A percentile compares a stretch with the other conserved stretches of the same genome.
These are phyloP conservation scores for Clistopyga incitator DNA, from an alignment of 2,888 invertebrate genomes.

Conservation along the genomic window DNA sequence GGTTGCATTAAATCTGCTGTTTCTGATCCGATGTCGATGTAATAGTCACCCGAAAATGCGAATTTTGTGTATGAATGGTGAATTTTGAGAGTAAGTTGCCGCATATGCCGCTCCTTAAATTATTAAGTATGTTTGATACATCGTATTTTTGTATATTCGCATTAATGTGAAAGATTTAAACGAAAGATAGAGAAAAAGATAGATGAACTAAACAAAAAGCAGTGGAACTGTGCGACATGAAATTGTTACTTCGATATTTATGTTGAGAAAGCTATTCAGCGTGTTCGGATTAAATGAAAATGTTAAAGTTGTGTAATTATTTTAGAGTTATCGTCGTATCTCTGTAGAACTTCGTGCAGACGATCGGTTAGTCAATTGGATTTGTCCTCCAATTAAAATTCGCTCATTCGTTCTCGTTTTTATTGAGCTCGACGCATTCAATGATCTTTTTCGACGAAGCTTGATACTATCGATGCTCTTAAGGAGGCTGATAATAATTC, in stretches of 20 bases:
- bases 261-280: constrained; percentile 28
- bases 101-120: constrained; percentile 49
- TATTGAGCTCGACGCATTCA: constrained; percentile 6
- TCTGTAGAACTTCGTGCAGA: not conserved
- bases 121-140: constrained; percentile 56
- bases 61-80: constrained; percentile 37
- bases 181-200: constrained; percentile 1
- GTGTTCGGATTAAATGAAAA: constrained; percentile 1
- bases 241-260: constrained; percentile 38
- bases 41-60: constrained; percentile 32
- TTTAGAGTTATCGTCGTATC: constrained; percentile 34
- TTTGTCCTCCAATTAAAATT: constrained; percentile 56
- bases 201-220: constrained; percentile 1
- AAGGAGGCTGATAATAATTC: no score
- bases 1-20: not conserved
- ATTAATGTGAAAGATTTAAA: constrained; percentile 45
- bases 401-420: constrained; percentile 15
- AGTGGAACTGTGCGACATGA: constrained; percentile 23
- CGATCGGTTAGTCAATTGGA: constrained; percentile 34
- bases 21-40: constrained; percentile 14
- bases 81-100: constrained; percentile 33
- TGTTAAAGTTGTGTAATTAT: constrained; percentile 43
- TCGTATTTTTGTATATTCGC: constrained; percentile 63
- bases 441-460: not conserved
- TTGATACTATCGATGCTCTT: not conserved